phyloP scores from a whole-genome alignment of 2,797 vertebrate genomes.

The Rhincodon typus region DNA sequence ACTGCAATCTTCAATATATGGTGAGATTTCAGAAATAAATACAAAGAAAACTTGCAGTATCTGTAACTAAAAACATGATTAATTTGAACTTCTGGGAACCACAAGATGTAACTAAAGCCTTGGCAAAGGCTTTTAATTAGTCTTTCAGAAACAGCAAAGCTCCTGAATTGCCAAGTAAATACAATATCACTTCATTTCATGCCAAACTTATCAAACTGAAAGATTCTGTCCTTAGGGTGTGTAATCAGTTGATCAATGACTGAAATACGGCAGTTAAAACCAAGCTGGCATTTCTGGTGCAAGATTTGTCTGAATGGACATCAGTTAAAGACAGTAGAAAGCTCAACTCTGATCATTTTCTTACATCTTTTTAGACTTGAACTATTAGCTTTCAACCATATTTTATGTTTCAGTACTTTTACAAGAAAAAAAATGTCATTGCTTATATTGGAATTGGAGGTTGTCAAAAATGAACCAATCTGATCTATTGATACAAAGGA shows the following conservation, averaged over 20 bases:
- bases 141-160: no score
- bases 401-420: background rate
- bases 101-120: no score
- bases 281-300: background rate
- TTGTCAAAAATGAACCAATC: background rate
- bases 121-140: no score
- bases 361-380: background rate
- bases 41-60: no score
- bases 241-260: background rate
- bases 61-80: no score
- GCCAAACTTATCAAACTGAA: background rate
- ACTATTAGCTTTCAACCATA: background rate
- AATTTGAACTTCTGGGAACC: no score
- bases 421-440: background rate
- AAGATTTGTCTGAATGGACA: background rate
- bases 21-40: no score
- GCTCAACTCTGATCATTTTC: background rate
- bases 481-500: background rate
- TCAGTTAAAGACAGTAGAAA: background rate
- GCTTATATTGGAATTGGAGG: background rate
- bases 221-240: background rate
- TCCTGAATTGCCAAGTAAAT: background rate
- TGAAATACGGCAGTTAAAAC: background rate
- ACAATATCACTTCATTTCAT: no score
- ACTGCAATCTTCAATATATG: no score